These are phyloP conservation scores for Standfussiana lucernea DNA, from an alignment of 2,888 invertebrate species.

Conservation along the genomic window DNA sequence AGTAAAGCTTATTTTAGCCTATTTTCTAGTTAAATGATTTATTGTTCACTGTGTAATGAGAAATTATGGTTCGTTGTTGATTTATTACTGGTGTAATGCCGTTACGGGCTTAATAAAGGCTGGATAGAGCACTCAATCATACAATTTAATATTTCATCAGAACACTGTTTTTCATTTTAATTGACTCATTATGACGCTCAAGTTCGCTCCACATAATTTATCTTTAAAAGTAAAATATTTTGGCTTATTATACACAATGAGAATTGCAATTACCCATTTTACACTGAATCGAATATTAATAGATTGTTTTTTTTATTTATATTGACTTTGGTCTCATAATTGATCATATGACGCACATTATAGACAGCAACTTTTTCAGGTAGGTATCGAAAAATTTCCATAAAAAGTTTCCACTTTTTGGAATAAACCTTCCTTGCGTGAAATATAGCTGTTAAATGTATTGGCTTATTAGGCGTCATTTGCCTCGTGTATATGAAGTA, in stretches of 20 bases:
- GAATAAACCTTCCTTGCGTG: constrained; percentile 11
- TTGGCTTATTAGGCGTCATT: not conserved
- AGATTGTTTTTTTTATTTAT: not conserved
- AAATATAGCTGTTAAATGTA: constrained; percentile 14
- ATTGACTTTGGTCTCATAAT: not conserved
- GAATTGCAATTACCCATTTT: constrained; percentile 15
- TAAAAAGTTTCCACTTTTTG: constrained; percentile 3
- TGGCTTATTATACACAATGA: constrained; percentile 15
- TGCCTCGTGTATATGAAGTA: constrained; percentile 1
- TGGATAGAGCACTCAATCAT: constrained; percentile 47
- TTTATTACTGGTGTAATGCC: constrained; percentile 57
- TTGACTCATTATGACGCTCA: constrained; percentile 39
- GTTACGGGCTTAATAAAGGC: constrained; percentile 46
- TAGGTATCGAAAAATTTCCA: not conserved
- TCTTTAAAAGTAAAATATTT: constrained; percentile 20
- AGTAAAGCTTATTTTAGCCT: constrained; percentile 58
- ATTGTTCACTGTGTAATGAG: constrained; percentile 67
- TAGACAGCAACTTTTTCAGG: constrained; percentile 1
- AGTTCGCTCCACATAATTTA: constrained; percentile 23
- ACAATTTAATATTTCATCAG: constrained; percentile 54
- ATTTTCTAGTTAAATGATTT: constrained; percentile 71
- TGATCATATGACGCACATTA: not conserved
- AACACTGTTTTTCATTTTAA: constrained; percentile 48
- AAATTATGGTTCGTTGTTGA: constrained; percentile 62
- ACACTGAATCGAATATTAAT: not conserved